Evolutionary conservation across 2,113 vertebrate species (phyloP).

Genomic region (Meles meles): DNA sequence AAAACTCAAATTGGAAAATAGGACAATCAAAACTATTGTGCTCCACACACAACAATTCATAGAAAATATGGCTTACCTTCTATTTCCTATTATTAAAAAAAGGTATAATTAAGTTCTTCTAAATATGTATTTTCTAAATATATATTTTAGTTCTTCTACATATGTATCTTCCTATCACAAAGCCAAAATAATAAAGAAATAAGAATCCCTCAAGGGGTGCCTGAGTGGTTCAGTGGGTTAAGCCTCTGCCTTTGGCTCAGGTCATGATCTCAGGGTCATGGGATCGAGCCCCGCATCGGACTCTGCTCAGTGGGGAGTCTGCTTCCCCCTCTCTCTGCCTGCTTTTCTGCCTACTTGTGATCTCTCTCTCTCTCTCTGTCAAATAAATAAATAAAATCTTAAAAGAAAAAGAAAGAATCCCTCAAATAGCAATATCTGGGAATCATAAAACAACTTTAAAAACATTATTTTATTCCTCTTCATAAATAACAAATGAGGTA

Average conservation of each 20-base stretch:
- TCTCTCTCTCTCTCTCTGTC: too few relatives aligned
- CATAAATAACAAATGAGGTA: neutral
- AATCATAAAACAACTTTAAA: neutral
- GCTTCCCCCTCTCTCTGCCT: too few relatives aligned
- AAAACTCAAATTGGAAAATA: neutral
- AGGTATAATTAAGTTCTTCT: conserved; percentile 54
- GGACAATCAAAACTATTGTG: conserved; percentile 45
- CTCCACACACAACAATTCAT: conserved; percentile 74
- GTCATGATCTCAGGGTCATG: too few relatives aligned
- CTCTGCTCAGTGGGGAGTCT: too few relatives aligned
- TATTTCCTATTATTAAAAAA: conserved; percentile 74
- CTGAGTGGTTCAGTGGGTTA: too few relatives aligned
- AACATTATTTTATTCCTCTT: neutral
- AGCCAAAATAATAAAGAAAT: conserved; percentile 33
- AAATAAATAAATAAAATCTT: too few relatives aligned
- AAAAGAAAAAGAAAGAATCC: too few relatives aligned
- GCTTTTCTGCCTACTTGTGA: too few relatives aligned
- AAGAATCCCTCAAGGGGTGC: neutral
- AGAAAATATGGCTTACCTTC: conserved; percentile 65
- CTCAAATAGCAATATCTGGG: neutral
- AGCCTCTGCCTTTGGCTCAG: too few relatives aligned
- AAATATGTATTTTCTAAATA: conserved; percentile 37
- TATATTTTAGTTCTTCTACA: neutral
- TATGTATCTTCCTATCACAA: conserved; percentile 43
- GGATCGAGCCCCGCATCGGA: fast-evolving